Base-by-base conservation (phyloP, 2,797 vertebrate species). In the Holocentrus rufus region DNA sequence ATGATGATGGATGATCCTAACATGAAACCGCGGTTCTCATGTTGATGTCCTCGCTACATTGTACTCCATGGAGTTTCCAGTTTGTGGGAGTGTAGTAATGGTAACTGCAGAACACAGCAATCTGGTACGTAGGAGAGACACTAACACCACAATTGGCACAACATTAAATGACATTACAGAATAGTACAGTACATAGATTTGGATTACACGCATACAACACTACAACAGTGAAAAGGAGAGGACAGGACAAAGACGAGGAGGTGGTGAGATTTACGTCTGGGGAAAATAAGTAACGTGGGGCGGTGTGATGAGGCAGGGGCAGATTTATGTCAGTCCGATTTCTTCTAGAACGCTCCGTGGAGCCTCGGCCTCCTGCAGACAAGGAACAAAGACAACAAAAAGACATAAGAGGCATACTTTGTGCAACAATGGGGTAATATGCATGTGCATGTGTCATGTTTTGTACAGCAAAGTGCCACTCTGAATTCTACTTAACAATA, bases 281-380 rank as follows among this genome's bases (percentile, higher is more conserved):
- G 72, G 50, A 23, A 65, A 69, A 60, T 50, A 91, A 91, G 92
- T 42, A 64, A 15, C 39, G 69, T 13, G 13, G 60, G 22, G 84
- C 90, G 88, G 86, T 84, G 83, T 0, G 54, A 55, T 17, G 73
- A 36, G 14, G 50, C 15, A 9, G 5, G 80, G 87, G 82, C 9
- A 47, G 27, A 54, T 86, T 93, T 97, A 99, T 97, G 98, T 99
- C 94, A 99, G 95, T 36, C 97, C 98, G 85, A 98, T 99, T 91
- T 99, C 98, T 94, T 99, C 98, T 91, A 99, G 95, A 84, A 99
- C 98, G 74, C 98, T 99, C 90, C 97, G 96, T 79, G 97, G 98
- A 72, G 97, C 97, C 91, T 99, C 98, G 11, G 97, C 97, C 95
- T 99, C 98, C 98, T 99, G 95, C 92, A 93, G 82, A 90, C 86